Evolutionary conservation across 2,113 vertebrate genomes (phyloP), one percentile per base, ranked within the genome.

Genomic region (Nyctibius bracteatus): DNA sequence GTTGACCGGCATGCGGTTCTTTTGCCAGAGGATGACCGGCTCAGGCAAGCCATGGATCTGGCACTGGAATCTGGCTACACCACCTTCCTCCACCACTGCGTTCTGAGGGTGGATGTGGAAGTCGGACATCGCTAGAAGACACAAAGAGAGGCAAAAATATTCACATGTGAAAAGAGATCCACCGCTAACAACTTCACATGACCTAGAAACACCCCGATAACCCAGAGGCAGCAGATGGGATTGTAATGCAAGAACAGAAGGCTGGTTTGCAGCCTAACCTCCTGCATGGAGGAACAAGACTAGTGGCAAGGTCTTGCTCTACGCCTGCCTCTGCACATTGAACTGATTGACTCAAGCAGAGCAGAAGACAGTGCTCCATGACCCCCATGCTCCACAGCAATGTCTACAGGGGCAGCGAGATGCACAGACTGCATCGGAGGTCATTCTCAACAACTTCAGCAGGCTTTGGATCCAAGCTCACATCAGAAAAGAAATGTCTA

Each of bases 11-110:
- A 93, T 97, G 39, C 98, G 98, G 88, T 99, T 99, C 98, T 99
- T 99, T 81, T 99, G 99, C 99, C 99, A 99, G 33, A 98, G 98
- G 97, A 99, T 99, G 87, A 98, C 94, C 0, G 99, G 99, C 93
- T 99, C 99, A 31, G 99, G 99, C 95, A 99, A 97, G 28, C 99
- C 99, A 0, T 99, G 99, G 97, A 99, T 99, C 97, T 99, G 99
- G 97, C 99, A 99, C 98, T 99, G 99, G 98, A 99, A 99, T 55
- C 99, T 98, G 3, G 99, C 99, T 24, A 99, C 98, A 0, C 99
- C 99, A 0, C 99, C 98, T 95, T 99, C 98, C 92, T 99, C 99
- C 12, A 98, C 98, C 61, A 98, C 97, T 3, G 99, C 98, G 0
- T 98, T 98, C 96, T 98, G 98, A 19, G 99, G 99, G 54, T 99